A percentile compares a stretch with the other conserved stretches of the same genome.
These are phyloP conservation scores for Camelus bactrianus DNA, from an alignment of 2,113 vertebrate species.

Conservation along the genomic window DNA sequence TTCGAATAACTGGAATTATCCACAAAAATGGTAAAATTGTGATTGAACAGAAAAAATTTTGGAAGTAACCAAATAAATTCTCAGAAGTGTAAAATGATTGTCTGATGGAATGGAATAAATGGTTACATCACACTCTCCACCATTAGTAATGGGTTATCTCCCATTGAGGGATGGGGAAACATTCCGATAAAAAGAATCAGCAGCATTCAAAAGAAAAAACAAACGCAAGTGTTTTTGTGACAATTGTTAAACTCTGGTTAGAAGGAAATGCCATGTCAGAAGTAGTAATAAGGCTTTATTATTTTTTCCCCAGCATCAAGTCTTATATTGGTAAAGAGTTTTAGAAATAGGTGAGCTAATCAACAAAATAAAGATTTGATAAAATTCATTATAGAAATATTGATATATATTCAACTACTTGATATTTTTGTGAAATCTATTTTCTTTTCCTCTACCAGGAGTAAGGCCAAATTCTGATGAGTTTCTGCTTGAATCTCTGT, in stretches of 20 bases:
- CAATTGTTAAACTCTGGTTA: neutral
- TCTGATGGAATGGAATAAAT: neutral
- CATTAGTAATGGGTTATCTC: neutral
- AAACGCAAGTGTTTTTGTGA: neutral
- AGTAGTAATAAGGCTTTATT: neutral
- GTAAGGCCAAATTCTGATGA: neutral
- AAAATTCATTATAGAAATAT: constrained; percentile 30
- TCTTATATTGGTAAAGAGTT: neutral
- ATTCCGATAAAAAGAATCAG: neutral
- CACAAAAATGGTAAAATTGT: neutral
- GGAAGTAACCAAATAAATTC: constrained; percentile 53
- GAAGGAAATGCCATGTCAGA: neutral
- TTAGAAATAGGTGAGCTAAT: neutral
- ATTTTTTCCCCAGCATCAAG: neutral
- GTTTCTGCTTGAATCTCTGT: neutral
- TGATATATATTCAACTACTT: neutral
- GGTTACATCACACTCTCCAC: neutral
- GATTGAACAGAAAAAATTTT: constrained; percentile 51
- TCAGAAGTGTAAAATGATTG: neutral
- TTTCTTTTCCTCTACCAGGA: neutral
- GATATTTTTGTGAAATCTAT: neutral
- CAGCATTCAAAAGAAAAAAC: neutral
- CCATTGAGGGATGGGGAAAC: neutral
- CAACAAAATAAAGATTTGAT: constrained; percentile 8
- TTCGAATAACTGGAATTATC: constrained; percentile 44